These are phyloP conservation scores for Aphaenogaster ashmeadi DNA, from an alignment of 1,140 invertebrate species.

Conservation along the genomic window DNA sequence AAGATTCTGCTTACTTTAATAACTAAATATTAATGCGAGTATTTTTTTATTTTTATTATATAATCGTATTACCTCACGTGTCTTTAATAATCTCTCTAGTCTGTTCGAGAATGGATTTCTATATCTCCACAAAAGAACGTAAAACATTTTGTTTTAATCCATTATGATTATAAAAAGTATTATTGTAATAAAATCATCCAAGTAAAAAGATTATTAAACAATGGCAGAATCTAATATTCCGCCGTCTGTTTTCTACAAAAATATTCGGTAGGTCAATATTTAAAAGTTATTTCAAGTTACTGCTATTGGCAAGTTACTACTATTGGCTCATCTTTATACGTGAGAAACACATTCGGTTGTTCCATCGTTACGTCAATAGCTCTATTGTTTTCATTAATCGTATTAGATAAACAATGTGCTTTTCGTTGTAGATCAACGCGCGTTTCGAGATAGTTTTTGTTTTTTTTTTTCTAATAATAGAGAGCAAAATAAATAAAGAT, in stretches of 20 bases:
- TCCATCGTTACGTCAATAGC: not conserved
- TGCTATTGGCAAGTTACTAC: not conserved
- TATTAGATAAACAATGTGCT: not conserved
- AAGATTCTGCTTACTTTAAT: not conserved
- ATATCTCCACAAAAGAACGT: not conserved
- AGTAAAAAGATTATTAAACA: constrained; percentile 9
- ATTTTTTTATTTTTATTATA: not conserved
- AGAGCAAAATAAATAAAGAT: not conserved
- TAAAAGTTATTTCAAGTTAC: constrained; percentile 10
- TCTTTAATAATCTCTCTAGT: not conserved
- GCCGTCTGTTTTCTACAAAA: not conserved
- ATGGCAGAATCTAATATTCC: not conserved
- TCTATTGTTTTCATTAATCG: not conserved
- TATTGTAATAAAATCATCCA: too few relatives aligned
- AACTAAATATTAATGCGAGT: not conserved
- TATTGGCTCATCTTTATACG: not conserved
- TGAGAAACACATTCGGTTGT: not conserved
- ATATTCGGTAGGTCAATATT: not conserved
- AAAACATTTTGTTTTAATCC: constrained; percentile 18
- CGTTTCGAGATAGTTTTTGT: not conserved
- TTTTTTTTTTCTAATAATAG: not conserved
- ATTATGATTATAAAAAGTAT: too few relatives aligned
- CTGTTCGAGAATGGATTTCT: not conserved
- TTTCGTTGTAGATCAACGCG: not conserved
- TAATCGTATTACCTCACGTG: not conserved